phyloP scores from a whole-genome alignment of 2,888 invertebrate genomes.

The Leptinotarsa peninsularis region DNA sequence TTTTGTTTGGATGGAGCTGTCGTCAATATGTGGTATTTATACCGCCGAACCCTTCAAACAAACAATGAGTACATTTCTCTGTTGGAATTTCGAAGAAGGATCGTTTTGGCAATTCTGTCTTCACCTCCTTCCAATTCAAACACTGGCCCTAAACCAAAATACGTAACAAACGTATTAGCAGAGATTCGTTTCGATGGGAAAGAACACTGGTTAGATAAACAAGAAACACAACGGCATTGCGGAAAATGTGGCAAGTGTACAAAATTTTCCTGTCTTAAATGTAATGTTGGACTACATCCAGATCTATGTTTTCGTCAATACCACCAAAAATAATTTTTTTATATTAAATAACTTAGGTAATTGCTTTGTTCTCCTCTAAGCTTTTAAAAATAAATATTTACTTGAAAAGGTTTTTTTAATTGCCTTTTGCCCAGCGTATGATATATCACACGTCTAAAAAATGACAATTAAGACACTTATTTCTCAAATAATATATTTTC shows the following conservation, averaged over 20 bases:
- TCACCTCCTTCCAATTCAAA: neutral
- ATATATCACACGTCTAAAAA: no score
- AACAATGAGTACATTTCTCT: neutral
- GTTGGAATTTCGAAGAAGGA: neutral
- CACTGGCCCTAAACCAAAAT: neutral
- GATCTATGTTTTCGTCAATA: slow-evolving; percentile 22
- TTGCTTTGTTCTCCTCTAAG: no score
- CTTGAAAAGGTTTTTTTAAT: no score
- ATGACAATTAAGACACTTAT: no score
- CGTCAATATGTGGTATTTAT: slow-evolving; percentile 15
- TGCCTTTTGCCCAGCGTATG: no score
- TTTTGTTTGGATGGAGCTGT: slow-evolving; percentile 14
- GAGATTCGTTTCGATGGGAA: neutral
- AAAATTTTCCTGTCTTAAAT: slow-evolving; percentile 23
- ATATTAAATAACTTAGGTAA: no score
- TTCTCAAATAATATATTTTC: no score
- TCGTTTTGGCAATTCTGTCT: neutral
- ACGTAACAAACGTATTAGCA: neutral
- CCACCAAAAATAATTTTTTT: neutral
- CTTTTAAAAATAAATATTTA: no score
- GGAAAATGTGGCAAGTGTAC: neutral
- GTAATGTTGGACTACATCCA: slow-evolving; percentile 24
- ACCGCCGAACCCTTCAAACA: neutral
- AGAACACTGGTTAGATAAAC: slow-evolving; percentile 1
- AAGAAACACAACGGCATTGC: slow-evolving; percentile 7